Base-by-base conservation (phyloP, 2,113 vertebrate genomes). In the Prietella phreatophila region DNA sequence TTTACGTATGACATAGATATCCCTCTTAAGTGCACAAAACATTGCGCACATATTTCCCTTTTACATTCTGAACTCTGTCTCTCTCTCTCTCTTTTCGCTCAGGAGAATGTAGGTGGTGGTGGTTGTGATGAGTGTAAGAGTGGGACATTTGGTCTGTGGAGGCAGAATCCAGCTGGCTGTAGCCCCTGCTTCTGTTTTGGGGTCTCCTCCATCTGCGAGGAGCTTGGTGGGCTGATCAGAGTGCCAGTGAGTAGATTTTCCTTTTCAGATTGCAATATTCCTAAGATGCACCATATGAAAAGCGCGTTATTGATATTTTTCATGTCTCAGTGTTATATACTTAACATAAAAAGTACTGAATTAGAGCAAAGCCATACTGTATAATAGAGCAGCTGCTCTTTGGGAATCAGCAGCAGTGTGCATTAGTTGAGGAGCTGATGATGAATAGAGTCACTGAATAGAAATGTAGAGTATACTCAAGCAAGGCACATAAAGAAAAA, bases 151-250 rank as follows among this genome's bases (percentile, higher is more conserved):
- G 96, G 94, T 73, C 93, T 99, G 22, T 94, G 88, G 0, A 76
- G 83, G 0, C 85, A 90, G 5, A 93, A 95, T 83, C 92, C 95
- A 0, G 85, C 91, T 0, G 98, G 98, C 0, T 99, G 98, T 91
- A 95, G 91, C 15, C 93, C 90, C 0, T 99, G 98, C 89, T 99
- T 97, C 94, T 99, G 98, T 91, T 99, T 95, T 0, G 97, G 98
- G 13, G 89, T 97, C 17, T 96, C 97, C 0, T 85, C 79, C 0
- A 84, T 91, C 71, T 99, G 98, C 89, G 95, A 94, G 0, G 98
- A 98, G 89, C 83, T 93, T 13, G 94, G 96, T 86, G 97, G 95
- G 0, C 92, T 97, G 0, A 90, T 94, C 89, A 93, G 96, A 91
- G 92, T 90, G 17, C 95, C 91, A 0, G 97, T 99, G 89, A 96